These are phyloP conservation scores for Camponotus pennsylvanicus DNA, from an alignment of 1,140 invertebrate species.

Conservation along the genomic window DNA sequence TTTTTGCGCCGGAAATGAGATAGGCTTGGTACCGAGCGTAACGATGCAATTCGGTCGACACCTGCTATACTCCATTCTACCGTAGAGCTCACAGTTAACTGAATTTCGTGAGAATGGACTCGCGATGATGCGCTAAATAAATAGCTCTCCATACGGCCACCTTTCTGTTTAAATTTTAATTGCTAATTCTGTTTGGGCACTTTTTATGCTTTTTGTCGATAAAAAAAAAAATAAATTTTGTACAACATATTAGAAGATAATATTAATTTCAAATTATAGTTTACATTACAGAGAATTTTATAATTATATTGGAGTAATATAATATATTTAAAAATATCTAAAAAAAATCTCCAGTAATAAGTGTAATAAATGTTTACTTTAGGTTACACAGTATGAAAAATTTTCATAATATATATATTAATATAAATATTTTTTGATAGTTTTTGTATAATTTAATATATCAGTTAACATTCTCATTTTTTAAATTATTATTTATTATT, in stretches of 20 bases:
- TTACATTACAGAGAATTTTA: not conserved
- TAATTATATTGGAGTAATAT: too few relatives aligned
- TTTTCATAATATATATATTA: too few relatives aligned
- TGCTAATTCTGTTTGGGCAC: not conserved
- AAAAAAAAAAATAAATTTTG: not conserved
- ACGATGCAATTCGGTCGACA: constrained; percentile 61
- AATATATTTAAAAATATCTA: not conserved
- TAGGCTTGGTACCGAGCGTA: constrained; percentile 65
- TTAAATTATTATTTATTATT: not conserved
- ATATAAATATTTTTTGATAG: too few relatives aligned
- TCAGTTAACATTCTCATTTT: not conserved
- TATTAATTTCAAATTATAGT: not conserved
- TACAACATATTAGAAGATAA: not conserved
- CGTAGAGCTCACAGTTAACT: constrained; percentile 40
- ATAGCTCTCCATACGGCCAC: constrained; percentile 25
- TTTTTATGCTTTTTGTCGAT: not conserved
- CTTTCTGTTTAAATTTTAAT: not conserved
- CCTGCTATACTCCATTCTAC: constrained; percentile 54
- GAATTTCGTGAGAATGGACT: constrained; percentile 65
- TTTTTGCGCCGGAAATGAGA: constrained; percentile 69
- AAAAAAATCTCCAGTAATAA: too few relatives aligned
- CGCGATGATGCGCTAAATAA: constrained; percentile 52
- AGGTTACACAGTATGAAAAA: too few relatives aligned
- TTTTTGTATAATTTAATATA: not conserved
- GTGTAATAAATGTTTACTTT: too few relatives aligned